Percentiles rank a stretch among this genome's conserved stretches.
Conservation (phyloP, 2,888 invertebrate species). For the Pocota personata region DNA sequence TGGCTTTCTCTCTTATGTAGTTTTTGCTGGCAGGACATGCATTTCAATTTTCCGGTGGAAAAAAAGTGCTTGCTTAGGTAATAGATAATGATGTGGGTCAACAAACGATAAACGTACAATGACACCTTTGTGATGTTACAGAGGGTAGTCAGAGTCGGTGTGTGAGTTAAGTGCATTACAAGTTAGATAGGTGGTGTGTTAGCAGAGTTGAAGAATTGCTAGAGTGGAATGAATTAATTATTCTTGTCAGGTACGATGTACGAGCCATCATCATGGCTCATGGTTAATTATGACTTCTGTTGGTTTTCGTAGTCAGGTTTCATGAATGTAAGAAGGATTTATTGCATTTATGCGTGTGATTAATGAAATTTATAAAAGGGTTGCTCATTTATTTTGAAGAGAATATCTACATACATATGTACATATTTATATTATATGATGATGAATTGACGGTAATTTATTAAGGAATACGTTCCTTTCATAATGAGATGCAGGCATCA, state of each 20-base stretch:
- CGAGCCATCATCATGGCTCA: slow-evolving; percentile 39
- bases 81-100: slow-evolving; percentile 48
- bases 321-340: slow-evolving; percentile 35
- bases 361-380: slow-evolving; percentile 34
- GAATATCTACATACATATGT: no score
- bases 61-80: slow-evolving; percentile 52
- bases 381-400: background rate
- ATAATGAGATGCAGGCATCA: no score
- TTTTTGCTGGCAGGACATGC: slow-evolving; percentile 10
- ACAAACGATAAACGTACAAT: slow-evolving; percentile 64
- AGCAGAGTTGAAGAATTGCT: background rate
- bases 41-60: slow-evolving; percentile 53
- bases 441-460: background rate
- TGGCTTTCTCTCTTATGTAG: slow-evolving; percentile 53
- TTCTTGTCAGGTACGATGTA: slow-evolving; percentile 49
- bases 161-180: slow-evolving; percentile 22
- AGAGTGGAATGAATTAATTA: slow-evolving; percentile 20
- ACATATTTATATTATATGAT: background rate
- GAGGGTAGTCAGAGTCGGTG: background rate
- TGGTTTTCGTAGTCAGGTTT: slow-evolving; percentile 10
- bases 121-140: slow-evolving; percentile 32
- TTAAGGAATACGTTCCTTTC: no score
- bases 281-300: slow-evolving; percentile 60
- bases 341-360: slow-evolving; percentile 52
- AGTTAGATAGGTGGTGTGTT: background rate